Evolutionary conservation across 2,113 vertebrate species (phyloP).

Genomic region (Myiagra hebetior): DNA sequence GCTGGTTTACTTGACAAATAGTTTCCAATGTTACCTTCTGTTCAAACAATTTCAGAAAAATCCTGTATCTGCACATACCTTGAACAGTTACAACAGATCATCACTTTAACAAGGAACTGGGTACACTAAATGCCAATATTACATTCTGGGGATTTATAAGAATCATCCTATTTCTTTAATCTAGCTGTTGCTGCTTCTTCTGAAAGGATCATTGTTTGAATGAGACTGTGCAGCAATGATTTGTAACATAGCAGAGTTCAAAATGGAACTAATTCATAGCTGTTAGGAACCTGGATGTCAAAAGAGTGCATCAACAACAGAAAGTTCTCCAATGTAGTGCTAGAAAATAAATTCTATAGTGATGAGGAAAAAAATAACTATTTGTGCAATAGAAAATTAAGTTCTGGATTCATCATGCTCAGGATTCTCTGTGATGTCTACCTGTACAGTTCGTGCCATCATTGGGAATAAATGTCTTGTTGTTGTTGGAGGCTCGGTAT

Average conservation of each 20-base stretch:
- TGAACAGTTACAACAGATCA: not conserved
- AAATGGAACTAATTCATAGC: not conserved
- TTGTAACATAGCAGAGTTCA: not conserved
- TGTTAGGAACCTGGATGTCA: not conserved
- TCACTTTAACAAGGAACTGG: not conserved
- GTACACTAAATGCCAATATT: not conserved
- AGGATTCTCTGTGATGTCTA: constrained; percentile 17
- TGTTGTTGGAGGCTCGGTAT: constrained; percentile 87
- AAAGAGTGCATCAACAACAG: not conserved
- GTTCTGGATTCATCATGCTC: not conserved
- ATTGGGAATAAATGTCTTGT: constrained; percentile 88
- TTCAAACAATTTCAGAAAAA: not conserved
- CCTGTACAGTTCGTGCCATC: constrained; percentile 92
- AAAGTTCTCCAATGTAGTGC: not conserved
- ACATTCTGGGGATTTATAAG: not conserved
- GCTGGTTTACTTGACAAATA: not conserved
- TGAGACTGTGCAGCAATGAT: not conserved
- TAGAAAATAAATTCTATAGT: not conserved
- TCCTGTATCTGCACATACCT: not conserved
- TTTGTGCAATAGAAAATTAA: not conserved
- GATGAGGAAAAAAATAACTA: not conserved
- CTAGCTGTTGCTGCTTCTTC: not conserved
- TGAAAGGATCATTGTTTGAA: not conserved
- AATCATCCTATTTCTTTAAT: not conserved
- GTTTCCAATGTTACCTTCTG: not conserved